Evolutionary conservation across 2,113 vertebrate species (phyloP), one percentile per base, ranked within the genome.

Genomic region (Oenanthe oenanthe): DNA sequence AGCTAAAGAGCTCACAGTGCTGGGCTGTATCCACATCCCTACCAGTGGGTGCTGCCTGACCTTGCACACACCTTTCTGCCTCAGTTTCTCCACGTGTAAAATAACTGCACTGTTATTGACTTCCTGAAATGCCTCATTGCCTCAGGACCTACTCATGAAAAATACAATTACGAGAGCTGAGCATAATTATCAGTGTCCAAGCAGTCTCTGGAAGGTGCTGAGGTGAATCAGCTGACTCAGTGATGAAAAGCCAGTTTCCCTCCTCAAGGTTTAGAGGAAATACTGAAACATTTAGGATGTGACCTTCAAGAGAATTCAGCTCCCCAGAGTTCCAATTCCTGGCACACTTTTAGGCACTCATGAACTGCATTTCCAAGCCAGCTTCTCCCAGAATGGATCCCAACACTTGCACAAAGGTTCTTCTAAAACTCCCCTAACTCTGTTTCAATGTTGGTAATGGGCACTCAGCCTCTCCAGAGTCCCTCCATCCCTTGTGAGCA

Each of bases 81-180:
- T 96, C 96, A 93, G 94, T 96, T 96, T 96, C 89, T 87, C 89
- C 9, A 58, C 32, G 18, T n/a, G 34, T 60, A 85, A 92, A 36
- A 40, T 31, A 79, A 73, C 58, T 70, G 40, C 53, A 58, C 57
- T 1, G 3, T 42, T 36, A 67, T 0, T 19, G 82, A 80, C 78
- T 88, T 88, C 88, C 78, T 56, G 60, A 60, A 80, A 91, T 38
- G 83, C 88, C 88, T 83, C 92, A 97, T 25, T 79, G 85, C 78
- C 78, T 67, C 82, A 58, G 78, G 9, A 89, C 18, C 56, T 70
- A 24, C 87, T 93, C 42, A 74, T 63, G 78, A 92, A 89, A 94
- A 83, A 89, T 25, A 47, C n/a, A 48, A 71, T 60, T 78, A 68
- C 71, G 58, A 32, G 70, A 89, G 66, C 57, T 53, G 66, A 79